Evolutionary conservation across 2,113 vertebrate species (phyloP), one percentile per base, ranked within the genome.

Genomic region (Jacana jacana): DNA sequence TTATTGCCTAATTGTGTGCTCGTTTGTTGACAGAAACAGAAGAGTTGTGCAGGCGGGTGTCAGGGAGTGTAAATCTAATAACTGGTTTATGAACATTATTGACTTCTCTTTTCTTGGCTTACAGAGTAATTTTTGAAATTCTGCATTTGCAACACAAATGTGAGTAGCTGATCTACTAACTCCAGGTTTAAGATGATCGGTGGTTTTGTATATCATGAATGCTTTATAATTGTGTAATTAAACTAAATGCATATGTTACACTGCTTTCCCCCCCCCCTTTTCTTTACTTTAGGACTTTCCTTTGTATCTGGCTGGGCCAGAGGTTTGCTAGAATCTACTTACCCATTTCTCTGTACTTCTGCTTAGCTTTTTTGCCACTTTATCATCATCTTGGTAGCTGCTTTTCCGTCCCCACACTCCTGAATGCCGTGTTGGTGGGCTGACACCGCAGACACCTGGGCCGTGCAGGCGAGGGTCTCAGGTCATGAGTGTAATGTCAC

Each of bases 191-290:
- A 92, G 68, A 66, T 73, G 23, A 40, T 7, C 11, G 11, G 17
- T 83, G 84, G 1, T 48, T 93, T 93, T 89, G 58, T 89, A 19
- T 69, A 18, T 81, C 31, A 33, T 24, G n/a, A 40, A 14, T 84
- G n/a, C 37, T 90, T 83, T 90, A 31, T 51, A 79, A 55, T 58
- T 93, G 66, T 48, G 37, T 88, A 54, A 90, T 94, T 93, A 93
- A 94, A 87, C 58, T 58, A 63, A 87, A 77, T 72, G 31, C 63
- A 37, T 80, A 10, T 17, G 25, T 66, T 81, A 64, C 77, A 14
- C 40, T 86, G 79, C 12, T 30, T n/a, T n/a, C n/a, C n/a, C n/a
- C n/a, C n/a, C n/a, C n/a, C n/a, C n/a, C n/a, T n/a, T n/a, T n/a
- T n/a, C n/a, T 37, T 78, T 24, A 23, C 27, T 70, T 79, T 27